These are phyloP conservation scores for Narcine bancroftii DNA, from an alignment of 2,113 vertebrate genomes.

Conservation along the genomic window DNA sequence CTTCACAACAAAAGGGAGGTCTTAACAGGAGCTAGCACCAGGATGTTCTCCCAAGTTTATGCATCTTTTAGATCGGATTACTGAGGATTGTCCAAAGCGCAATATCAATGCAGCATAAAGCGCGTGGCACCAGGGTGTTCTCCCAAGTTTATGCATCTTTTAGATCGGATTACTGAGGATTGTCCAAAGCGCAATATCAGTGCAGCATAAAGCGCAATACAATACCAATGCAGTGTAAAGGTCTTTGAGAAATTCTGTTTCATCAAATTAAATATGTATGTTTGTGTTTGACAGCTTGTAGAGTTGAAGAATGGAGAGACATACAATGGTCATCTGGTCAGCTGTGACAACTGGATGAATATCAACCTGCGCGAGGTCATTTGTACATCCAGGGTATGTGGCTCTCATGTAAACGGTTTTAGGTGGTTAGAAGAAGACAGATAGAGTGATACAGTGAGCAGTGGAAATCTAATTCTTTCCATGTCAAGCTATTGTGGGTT, in stretches of 20 bases:
- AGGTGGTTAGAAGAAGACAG: neutral
- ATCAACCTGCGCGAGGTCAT: slow-evolving; percentile 96
- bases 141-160: too few species aligned
- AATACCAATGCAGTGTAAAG: too few species aligned
- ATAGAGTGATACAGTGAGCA: neutral
- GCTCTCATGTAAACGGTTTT: neutral
- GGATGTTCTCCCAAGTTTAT: too few species aligned
- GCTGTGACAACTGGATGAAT: slow-evolving; percentile 99
- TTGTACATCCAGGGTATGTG: slow-evolving; percentile 83
- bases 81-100: too few species aligned
- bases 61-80: too few species aligned
- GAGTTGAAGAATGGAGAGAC: slow-evolving; percentile 96
- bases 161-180: too few species aligned
- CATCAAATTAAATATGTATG: neutral
- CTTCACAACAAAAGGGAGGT: too few species aligned
- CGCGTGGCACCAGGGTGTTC: too few species aligned
- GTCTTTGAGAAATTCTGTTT: neutral
- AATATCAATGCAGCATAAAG: too few species aligned
- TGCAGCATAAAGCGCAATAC: too few species aligned
- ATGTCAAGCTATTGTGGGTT: neutral
- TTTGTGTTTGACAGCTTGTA: slow-evolving; percentile 65
- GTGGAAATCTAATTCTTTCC: neutral
- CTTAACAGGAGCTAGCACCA: too few species aligned
- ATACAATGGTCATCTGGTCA: slow-evolving; percentile 92
- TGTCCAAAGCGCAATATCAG: too few species aligned